phyloP scores from a whole-genome alignment of 30 jellyfish, hydroid and myxozoan genomes.

The Pelagia noctiluca region DNA sequence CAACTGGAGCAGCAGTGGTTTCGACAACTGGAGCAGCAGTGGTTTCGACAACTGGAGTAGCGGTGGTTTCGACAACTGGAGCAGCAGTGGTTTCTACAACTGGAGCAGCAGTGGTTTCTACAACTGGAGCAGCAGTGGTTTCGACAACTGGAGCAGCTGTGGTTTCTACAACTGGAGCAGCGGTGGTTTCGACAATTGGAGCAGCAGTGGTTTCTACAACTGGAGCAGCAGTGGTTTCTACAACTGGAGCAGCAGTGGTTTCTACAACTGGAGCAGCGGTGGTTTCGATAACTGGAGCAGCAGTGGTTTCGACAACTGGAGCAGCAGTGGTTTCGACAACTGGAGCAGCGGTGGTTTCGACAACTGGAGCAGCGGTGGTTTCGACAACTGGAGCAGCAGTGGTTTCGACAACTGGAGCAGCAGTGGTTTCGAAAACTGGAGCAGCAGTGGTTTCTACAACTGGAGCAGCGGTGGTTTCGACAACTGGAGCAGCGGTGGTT shows the following conservation, averaged over 20 bases:
- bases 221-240: background rate
- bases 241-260: background rate
- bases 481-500: conserved; percentile 40
- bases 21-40: background rate
- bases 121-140: conserved; percentile 40
- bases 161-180: conserved; percentile 25
- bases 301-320: conserved; percentile 13
- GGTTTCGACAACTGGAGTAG: conserved; percentile 19
- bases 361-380: conserved; percentile 25
- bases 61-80: conserved; percentile 19
- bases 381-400: conserved; percentile 51
- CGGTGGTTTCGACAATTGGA: background rate
- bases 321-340: conserved; percentile 12
- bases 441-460: conserved; percentile 35
- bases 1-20: conserved; percentile 43
- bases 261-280: conserved; percentile 15
- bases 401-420: conserved; percentile 9
- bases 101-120: conserved; percentile 47
- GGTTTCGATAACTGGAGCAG: conserved; percentile 22
- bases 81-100: conserved; percentile 28
- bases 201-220: conserved; percentile 25
- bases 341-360: conserved; percentile 9
- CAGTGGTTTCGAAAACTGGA: conserved; percentile 18
- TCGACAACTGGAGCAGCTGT: conserved; percentile 27
- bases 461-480: conserved; percentile 44